A percentile compares a stretch with the other conserved stretches of the same genome.
These are phyloP conservation scores for Tadarida brasiliensis DNA, from an alignment of 2,797 vertebrate genomes.

Conservation along the genomic window DNA sequence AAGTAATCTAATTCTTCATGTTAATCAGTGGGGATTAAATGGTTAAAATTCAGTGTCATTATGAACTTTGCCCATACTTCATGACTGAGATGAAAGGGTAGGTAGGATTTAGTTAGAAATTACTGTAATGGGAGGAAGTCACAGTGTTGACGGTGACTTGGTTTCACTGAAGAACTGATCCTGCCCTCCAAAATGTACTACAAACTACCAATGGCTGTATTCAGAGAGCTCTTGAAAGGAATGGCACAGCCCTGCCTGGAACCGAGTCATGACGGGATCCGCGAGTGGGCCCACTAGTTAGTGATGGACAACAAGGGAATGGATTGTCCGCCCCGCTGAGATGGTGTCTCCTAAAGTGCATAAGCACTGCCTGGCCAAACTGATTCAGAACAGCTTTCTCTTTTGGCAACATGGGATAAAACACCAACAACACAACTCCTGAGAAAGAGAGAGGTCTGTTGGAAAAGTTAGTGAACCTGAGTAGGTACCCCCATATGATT, in stretches of 20 bases:
- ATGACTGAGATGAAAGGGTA: slow-evolving; percentile 16
- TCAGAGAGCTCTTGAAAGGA: not conserved
- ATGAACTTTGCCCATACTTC: not conserved
- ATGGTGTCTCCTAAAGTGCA: not conserved
- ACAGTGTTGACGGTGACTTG: not conserved
- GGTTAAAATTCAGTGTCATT: not conserved
- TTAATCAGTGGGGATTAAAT: not conserved
- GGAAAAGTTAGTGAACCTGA: not conserved
- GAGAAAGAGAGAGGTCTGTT: not conserved
- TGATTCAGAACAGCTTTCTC: not conserved
- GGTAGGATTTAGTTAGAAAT: slow-evolving; percentile 27
- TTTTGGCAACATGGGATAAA: not conserved
- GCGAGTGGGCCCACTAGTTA: not conserved
- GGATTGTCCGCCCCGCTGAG: not conserved
- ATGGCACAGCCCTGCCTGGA: not conserved
- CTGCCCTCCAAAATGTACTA: not conserved
- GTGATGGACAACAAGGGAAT: not conserved
- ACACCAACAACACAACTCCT: not conserved
- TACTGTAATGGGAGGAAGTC: not conserved
- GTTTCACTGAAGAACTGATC: not conserved
- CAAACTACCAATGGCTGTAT: not conserved
- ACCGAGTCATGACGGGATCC: not conserved
- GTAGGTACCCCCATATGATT: not conserved
- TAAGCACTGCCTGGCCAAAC: not conserved
- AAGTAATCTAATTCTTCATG: not conserved